Evolutionary conservation across 2,113 vertebrate species (phyloP).

Genomic region (Mellivora capensis): DNA sequence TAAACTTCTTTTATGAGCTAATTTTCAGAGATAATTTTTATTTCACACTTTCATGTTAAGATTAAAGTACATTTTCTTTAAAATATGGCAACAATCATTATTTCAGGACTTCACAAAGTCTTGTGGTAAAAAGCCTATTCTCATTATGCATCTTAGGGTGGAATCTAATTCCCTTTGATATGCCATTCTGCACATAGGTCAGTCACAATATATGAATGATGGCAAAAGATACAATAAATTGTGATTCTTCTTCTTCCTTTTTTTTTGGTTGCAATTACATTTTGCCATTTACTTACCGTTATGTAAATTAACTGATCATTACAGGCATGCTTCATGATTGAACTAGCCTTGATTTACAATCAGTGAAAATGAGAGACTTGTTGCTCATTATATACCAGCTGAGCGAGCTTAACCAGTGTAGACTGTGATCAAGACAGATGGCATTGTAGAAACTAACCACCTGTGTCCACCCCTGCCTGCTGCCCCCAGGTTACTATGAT

Average conservation of each 20-base stretch:
- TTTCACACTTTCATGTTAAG: slow-evolving; percentile 5
- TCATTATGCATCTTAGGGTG: not conserved
- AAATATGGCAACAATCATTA: not conserved
- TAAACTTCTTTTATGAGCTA: slow-evolving; percentile 31
- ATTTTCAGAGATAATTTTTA: not conserved
- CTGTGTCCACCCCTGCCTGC: not conserved
- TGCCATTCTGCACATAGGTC: not conserved
- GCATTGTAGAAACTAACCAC: not conserved
- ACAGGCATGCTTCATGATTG: slow-evolving; percentile 38
- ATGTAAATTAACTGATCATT: slow-evolving; percentile 50
- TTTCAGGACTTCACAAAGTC: not conserved
- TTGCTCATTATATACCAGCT: not conserved
- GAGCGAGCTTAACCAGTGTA: not conserved
- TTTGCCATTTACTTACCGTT: slow-evolving; percentile 55
- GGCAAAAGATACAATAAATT: slow-evolving; percentile 16
- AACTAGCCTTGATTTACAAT: slow-evolving; percentile 35
- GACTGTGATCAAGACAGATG: not conserved
- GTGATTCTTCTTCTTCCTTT: not conserved
- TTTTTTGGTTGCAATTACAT: not conserved
- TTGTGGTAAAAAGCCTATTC: not conserved
- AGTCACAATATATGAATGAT: not conserved
- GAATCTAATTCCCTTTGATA: not conserved
- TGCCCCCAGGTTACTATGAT: not conserved
- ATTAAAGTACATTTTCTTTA: slow-evolving; percentile 20
- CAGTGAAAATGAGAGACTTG: not conserved